Evolutionary conservation across 2,797 vertebrate species (phyloP).

Genomic region (Bufotes viridis): DNA sequence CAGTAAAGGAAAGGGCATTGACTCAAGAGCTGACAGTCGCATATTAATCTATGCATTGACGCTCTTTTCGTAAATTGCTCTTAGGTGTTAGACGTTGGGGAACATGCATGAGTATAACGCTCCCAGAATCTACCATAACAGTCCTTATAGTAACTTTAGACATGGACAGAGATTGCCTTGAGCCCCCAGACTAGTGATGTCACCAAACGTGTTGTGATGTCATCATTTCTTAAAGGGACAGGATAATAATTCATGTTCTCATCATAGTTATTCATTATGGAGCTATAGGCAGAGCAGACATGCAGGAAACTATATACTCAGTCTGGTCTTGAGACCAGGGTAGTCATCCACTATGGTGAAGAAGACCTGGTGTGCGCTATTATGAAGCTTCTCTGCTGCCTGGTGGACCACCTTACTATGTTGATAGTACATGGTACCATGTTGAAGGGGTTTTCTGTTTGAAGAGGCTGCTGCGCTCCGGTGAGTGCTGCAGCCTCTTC

Average conservation of each 20-base stretch:
- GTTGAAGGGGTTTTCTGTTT: no score
- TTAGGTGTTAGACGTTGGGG: conserved; percentile 32
- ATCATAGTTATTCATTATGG: neutral
- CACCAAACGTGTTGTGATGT: neutral
- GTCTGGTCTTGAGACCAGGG: neutral
- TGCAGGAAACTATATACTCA: no score
- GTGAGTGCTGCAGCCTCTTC: no score
- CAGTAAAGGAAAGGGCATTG: conserved; percentile 42
- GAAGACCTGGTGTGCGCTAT: no score
- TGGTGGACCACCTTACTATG: no score
- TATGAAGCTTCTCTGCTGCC: no score
- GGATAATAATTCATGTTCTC: neutral
- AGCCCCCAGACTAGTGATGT: neutral
- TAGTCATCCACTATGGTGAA: no score
- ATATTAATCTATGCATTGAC: conserved; percentile 50
- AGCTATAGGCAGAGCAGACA: no score
- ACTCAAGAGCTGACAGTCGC: conserved; percentile 32
- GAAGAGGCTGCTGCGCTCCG: no score
- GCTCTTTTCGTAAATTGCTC: conserved; percentile 27
- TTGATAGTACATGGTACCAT: no score
- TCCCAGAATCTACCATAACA: neutral
- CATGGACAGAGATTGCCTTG: neutral
- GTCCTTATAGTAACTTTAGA: neutral
- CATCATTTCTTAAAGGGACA: neutral
- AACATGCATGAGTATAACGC: conserved; percentile 25